A percentile compares a stretch with the other conserved stretches of the same genome.
These are phyloP conservation scores for Erebia epiphron DNA, from an alignment of 2,888 invertebrate genomes.

Conservation along the genomic window DNA sequence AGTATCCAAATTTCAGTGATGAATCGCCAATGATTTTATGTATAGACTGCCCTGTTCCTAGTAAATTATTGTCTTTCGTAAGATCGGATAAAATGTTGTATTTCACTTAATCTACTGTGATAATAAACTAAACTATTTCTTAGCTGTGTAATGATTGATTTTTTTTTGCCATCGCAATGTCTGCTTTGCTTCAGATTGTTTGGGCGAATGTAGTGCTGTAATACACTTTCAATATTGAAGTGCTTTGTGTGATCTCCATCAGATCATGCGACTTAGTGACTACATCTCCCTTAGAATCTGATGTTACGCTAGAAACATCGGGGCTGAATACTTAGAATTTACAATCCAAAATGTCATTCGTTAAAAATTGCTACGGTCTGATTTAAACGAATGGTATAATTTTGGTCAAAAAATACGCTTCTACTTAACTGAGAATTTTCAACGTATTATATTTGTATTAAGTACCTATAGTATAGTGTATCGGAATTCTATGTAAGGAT, in stretches of 20 bases:
- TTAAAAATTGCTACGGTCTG: conserved; percentile 45
- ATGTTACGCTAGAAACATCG: conserved; percentile 58
- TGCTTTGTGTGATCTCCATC: conserved; percentile 19
- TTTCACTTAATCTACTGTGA: conserved; percentile 74
- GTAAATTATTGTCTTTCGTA: conserved; percentile 61
- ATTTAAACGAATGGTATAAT: conserved; percentile 56
- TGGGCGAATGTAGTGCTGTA: conserved; percentile 47
- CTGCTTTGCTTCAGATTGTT: conserved; percentile 64
- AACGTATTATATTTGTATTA: conserved; percentile 81
- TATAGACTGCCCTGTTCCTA: conserved; percentile 78
- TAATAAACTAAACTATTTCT: conserved; percentile 43
- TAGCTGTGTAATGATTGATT: conserved; percentile 36
- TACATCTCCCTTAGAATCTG: conserved; percentile 60
- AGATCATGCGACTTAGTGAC: conserved; percentile 18
- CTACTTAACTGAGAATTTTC: conserved; percentile 77
- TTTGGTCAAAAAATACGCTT: conserved; percentile 77
- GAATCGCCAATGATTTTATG: conserved; percentile 77
- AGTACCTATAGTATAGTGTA: conserved; percentile 71
- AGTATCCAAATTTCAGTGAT: conserved; percentile 78
- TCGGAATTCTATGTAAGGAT: conserved; percentile 70
- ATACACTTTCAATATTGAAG: not conserved
- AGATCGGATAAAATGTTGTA: conserved; percentile 55
- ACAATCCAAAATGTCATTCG: conserved; percentile 39
- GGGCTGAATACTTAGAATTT: conserved; percentile 44
- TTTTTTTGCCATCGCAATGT: conserved; percentile 47